Base-by-base conservation (phyloP, 2,113 vertebrate genomes). In the Thamnophis sirtalis region DNA sequence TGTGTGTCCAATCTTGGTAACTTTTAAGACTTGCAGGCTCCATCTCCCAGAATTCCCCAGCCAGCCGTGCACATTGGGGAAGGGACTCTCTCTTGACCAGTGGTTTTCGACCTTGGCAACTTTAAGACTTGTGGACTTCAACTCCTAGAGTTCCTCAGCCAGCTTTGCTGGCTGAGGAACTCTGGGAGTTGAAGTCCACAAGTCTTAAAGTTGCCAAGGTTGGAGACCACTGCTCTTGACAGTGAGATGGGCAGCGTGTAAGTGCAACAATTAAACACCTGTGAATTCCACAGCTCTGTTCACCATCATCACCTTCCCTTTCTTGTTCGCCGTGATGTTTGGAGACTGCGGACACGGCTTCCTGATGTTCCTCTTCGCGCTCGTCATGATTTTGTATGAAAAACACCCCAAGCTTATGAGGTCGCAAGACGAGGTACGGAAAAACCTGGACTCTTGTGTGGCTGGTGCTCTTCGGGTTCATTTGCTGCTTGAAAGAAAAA, bases 261-360 rank as follows among this genome's bases (percentile, higher is more conserved):
- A 68, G 0, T 17, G 63, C 28, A 33, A 10, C 26, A 10, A 60
- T 10, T 60, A 26, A 68, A 33, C 13, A 2, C 28, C 2, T 17
- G 63, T 33, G 63, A 17, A 5, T 80, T 84, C 93, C 63, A 7
- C 96, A 99, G 99, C 99, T 95, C 98, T 99, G 43, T 99, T 98
- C 49, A 99, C 98, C 95, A 98, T 99, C 96, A 97, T 99, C 97
- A 99, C 99, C 0, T 99, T 99, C 92, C 99, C 99, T 0, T 99
- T 99, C 94, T 92, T 99, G 93, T 99, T 99, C 3, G 99, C 98
- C 0, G 98, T 99, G 92, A 99, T 99, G 99, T 99, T 99, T 51
- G 99, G 99, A 87, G 99, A 99, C 96, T 96, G 98, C 0, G 99
- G 99, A 17, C 99, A 99, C 0, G 99, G 99, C 22, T 84, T 98